Conservation (phyloP, 2,888 invertebrate species). For the Drosophila testacea region DNA sequence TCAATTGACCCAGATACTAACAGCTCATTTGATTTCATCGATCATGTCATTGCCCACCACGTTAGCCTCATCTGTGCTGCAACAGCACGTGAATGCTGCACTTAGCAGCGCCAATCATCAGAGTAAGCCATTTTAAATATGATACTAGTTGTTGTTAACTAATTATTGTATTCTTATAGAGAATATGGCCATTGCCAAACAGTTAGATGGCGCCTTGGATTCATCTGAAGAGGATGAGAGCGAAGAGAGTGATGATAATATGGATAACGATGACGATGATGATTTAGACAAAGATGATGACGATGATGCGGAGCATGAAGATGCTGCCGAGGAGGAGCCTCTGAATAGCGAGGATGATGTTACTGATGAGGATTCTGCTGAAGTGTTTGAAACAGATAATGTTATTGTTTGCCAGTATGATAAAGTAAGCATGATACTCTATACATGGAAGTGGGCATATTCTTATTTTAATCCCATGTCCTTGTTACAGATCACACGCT, state of each 20-base stretch:
- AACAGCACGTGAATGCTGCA: conserved; percentile 94
- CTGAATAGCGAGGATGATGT: conserved; percentile 98
- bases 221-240: conserved; percentile 92
- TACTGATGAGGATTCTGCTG: conserved; percentile 97
- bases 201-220: conserved; percentile 89
- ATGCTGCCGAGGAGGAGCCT: conserved; percentile 94
- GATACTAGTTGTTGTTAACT: background rate
- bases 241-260: conserved; percentile 90
- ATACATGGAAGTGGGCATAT: background rate
- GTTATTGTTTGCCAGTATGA: conserved; percentile 99
- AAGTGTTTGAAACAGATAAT: conserved; percentile 99
- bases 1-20: conserved; percentile 89
- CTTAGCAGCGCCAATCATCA: conserved; percentile 87
- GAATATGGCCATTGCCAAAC: conserved; percentile 83
- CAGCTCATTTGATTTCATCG: conserved; percentile 95
- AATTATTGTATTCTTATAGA: conserved; percentile 59
- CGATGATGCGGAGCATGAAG: conserved; percentile 88
- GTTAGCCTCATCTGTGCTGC: conserved; percentile 92
- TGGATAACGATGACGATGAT: conserved; percentile 91
- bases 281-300: conserved; percentile 89
- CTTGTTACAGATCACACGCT: conserved; percentile 93
- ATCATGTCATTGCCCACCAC: conserved; percentile 94
- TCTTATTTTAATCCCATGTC: background rate
- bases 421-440: conserved; percentile 88
- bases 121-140: conserved; percentile 62